phyloP scores from a whole-genome alignment of 1,140 invertebrate species.

The Holotrichia oblita region DNA sequence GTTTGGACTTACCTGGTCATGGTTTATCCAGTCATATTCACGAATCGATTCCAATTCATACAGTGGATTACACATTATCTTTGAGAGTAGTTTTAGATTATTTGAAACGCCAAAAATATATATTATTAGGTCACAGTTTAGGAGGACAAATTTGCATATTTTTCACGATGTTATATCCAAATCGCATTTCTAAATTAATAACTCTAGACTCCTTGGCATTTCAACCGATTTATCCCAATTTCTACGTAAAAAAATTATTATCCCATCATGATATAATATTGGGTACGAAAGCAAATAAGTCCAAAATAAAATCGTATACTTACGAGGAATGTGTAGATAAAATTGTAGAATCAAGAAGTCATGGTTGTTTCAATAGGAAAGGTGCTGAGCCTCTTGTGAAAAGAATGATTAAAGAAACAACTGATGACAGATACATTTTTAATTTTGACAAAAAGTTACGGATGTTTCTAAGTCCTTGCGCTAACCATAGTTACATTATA shows the following conservation, averaged over 20 bases:
- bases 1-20: conserved; percentile 76
- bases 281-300: not conserved
- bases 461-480: conserved; percentile 45
- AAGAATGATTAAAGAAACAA: conserved; percentile 59
- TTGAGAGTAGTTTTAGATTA: not conserved
- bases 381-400: conserved; percentile 65
- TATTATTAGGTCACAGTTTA: conserved; percentile 69
- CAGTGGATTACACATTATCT: conserved; percentile 49
- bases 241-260: conserved; percentile 53
- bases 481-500: conserved; percentile 50
- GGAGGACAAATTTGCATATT: conserved; percentile 64
- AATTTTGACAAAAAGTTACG: conserved; percentile 52
- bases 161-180: conserved; percentile 63
- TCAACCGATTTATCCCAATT: conserved; percentile 46
- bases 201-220: conserved; percentile 64
- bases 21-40: conserved; percentile 72
- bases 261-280: conserved; percentile 51
- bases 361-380: conserved; percentile 57
- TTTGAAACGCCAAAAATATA: conserved; percentile 62
- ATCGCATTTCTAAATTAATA: conserved; percentile 64
- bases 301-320: conserved; percentile 58
- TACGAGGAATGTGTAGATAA: conserved; percentile 65
- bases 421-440: conserved; percentile 57
- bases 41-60: not conserved
- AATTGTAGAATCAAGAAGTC: conserved; percentile 58